These are phyloP conservation scores for Steinernema scapterisci DNA, from an alignment of 2,888 invertebrate genomes.

Conservation along the genomic window DNA sequence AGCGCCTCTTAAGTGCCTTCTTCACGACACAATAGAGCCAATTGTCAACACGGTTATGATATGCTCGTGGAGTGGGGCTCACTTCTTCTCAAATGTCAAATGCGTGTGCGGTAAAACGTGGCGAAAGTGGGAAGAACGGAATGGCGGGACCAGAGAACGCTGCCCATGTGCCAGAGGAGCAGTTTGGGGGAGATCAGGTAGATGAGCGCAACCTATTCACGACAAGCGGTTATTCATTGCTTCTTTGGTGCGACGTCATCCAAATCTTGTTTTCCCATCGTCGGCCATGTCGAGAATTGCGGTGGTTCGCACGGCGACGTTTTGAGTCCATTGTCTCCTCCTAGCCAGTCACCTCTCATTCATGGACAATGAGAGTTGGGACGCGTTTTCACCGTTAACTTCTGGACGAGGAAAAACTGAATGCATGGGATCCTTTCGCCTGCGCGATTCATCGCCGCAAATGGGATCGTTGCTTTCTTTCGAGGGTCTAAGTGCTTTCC, in stretches of 20 bases:
- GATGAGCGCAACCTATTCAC: neutral
- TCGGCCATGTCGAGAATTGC: slow-evolving; percentile 19
- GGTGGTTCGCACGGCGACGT: slow-evolving; percentile 28
- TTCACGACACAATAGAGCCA: slow-evolving; percentile 15
- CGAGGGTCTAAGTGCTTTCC: no score
- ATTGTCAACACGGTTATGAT: slow-evolving; percentile 31
- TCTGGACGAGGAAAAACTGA: neutral
- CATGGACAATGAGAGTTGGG: slow-evolving; percentile 25
- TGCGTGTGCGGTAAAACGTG: slow-evolving; percentile 21
- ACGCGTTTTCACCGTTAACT: slow-evolving; percentile 16
- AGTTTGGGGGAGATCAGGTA: neutral
- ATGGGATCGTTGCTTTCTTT: neutral
- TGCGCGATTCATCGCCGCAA: slow-evolving; percentile 6
- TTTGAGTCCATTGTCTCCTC: slow-evolving; percentile 32
- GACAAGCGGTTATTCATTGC: slow-evolving; percentile 22
- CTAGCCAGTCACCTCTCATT: slow-evolving; percentile 26
- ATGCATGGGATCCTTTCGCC: slow-evolving; percentile 14
- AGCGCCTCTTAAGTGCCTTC: slow-evolving; percentile 17
- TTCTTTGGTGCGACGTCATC: slow-evolving; percentile 14
- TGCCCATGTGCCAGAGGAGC: no score
- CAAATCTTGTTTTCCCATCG: slow-evolving; percentile 30
- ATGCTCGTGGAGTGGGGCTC: slow-evolving; percentile 15
- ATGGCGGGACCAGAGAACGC: neutral
- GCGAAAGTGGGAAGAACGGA: neutral
- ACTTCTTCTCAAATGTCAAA: slow-evolving; percentile 17